Evolutionary conservation across 2,888 invertebrate genomes (phyloP).

Genomic region (Dermolepida albohirtum): DNA sequence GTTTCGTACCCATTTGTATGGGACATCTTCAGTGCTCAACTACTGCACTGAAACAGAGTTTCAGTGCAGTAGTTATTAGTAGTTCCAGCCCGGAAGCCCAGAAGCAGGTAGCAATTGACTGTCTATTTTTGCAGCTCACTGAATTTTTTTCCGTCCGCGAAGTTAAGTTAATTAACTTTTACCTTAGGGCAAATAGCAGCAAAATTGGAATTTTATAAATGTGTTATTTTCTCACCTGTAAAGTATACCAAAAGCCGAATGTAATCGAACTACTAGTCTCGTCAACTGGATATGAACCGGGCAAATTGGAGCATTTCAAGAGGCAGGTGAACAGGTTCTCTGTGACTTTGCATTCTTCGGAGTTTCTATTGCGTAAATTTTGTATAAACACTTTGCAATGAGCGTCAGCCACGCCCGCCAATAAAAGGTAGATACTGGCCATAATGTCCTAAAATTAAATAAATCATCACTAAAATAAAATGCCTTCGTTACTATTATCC

Average conservation of each 20-base stretch:
- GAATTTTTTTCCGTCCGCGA: too few species aligned
- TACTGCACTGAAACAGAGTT: too few species aligned
- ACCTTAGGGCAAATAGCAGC: background rate
- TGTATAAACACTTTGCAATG: slow-evolving; percentile 72
- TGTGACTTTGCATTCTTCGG: slow-evolving; percentile 68
- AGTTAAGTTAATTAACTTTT: too few species aligned
- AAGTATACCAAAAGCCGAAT: slow-evolving; percentile 91
- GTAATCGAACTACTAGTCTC: slow-evolving; percentile 88
- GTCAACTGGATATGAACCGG: slow-evolving; percentile 88
- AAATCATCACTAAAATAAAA: background rate
- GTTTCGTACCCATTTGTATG: too few species aligned
- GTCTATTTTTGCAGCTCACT: too few species aligned
- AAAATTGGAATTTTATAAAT: background rate
- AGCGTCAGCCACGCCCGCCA: slow-evolving; percentile 78
- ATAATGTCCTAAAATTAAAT: slow-evolving; percentile 72
- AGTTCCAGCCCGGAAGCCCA: too few species aligned
- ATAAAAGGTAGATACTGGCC: slow-evolving; percentile 74
- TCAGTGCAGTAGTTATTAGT: too few species aligned
- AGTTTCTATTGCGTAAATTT: slow-evolving; percentile 66
- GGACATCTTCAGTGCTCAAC: too few species aligned
- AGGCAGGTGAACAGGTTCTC: slow-evolving; percentile 78
- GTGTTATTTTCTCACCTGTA: slow-evolving; percentile 74
- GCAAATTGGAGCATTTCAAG: slow-evolving; percentile 82
- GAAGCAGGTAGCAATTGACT: too few species aligned
- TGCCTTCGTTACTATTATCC: too few species aligned